Conservation (phyloP, 2,888 invertebrate genomes). For the Opisthograptis luteolata region DNA sequence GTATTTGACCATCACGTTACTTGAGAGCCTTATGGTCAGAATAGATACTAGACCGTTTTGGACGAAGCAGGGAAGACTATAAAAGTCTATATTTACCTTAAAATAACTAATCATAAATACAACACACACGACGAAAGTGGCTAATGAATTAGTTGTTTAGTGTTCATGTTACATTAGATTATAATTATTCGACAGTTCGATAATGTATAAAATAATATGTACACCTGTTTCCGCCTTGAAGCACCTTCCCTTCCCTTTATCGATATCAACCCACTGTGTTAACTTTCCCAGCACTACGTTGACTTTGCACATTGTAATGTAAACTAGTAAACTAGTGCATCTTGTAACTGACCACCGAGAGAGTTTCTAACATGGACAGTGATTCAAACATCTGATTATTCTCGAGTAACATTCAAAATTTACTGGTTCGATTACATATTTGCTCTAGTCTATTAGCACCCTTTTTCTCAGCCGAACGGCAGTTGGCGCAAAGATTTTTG, state of each 20-base stretch:
- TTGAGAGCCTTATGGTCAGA: no score
- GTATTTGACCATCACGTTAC: no score
- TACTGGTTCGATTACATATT: background rate
- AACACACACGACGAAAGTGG: constrained; percentile 60
- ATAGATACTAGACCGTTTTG: no score
- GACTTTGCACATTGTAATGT: constrained; percentile 40
- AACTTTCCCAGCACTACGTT: constrained; percentile 48
- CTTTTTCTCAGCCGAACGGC: background rate
- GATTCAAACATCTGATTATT: background rate
- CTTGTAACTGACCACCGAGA: no score
- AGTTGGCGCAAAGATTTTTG: constrained; percentile 1
- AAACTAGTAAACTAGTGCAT: constrained; percentile 14
- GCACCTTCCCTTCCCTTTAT: constrained; percentile 64
- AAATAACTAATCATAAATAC: constrained; percentile 21
- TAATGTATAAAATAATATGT: constrained; percentile 58
- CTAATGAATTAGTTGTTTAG: constrained; percentile 79
- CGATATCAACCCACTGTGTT: constrained; percentile 62
- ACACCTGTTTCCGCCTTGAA: constrained; percentile 70
- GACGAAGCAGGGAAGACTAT: background rate
- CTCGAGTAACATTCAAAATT: background rate
- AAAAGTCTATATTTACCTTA: background rate
- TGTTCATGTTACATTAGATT: constrained; percentile 82
- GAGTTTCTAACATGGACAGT: background rate
- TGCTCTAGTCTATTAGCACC: constrained; percentile 3
- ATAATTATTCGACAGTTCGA: constrained; percentile 71